Percentiles rank a stretch among this genome's conserved stretches.
Conservation (phyloP, 2,113 vertebrate species). For the Rallus limicola region DNA sequence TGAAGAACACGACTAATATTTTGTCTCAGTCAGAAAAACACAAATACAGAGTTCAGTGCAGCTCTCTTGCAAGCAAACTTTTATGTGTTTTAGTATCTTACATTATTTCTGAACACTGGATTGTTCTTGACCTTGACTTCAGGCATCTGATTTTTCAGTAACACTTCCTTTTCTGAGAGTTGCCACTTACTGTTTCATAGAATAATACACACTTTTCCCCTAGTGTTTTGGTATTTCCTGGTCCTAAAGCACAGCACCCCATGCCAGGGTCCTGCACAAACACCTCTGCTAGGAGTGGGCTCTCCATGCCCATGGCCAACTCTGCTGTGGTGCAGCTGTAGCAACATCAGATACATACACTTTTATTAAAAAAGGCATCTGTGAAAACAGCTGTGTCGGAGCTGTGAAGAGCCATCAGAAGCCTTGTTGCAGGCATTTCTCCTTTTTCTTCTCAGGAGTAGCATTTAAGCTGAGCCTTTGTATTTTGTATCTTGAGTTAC, state of each 20-base stretch:
- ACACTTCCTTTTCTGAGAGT: background rate
- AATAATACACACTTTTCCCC: background rate
- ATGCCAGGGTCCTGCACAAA: background rate
- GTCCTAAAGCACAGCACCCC: accelerated
- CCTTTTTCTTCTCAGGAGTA: background rate
- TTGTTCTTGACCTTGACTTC: background rate
- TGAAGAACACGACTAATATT: background rate
- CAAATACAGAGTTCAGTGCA: background rate
- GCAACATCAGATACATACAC: too few relatives aligned
- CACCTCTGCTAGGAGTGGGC: background rate
- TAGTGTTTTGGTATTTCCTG: background rate
- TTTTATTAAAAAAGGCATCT: background rate
- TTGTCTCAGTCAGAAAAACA: background rate
- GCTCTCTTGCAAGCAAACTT: background rate
- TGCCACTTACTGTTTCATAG: background rate
- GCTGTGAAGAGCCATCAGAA: background rate
- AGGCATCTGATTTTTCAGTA: background rate
- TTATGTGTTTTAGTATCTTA: background rate
- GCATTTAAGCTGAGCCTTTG: background rate
- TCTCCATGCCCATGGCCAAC: background rate
- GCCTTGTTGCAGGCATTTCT: background rate
- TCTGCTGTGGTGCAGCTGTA: background rate
- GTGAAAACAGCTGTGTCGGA: background rate
- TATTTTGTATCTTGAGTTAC: background rate
- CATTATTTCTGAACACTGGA: background rate